Evolutionary conservation across 2,888 invertebrate species (phyloP).

Genomic region (Physocephala rufipes): DNA sequence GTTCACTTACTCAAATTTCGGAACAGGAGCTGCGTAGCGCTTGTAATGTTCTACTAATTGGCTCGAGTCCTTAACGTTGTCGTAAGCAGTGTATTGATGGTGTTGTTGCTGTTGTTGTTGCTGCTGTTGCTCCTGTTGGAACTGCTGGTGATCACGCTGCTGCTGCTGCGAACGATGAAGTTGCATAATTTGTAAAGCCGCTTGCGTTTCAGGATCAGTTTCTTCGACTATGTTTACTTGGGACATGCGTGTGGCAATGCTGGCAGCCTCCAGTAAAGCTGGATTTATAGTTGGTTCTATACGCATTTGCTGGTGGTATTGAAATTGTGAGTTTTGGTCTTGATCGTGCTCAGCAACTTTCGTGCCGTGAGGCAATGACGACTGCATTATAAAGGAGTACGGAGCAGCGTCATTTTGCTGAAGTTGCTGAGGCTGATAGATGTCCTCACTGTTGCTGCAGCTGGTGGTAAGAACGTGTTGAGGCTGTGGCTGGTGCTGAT

Average conservation of each 20-base stretch:
- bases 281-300: constrained; percentile 61
- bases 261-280: constrained; percentile 63
- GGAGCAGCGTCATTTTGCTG: background rate
- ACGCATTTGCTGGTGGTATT: constrained; percentile 23
- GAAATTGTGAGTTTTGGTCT: constrained; percentile 45
- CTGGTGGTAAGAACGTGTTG: constrained; percentile 32
- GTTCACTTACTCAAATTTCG: constrained; percentile 62
- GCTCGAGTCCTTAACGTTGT: constrained; percentile 55
- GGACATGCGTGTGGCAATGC: constrained; percentile 56
- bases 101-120: constrained; percentile 35
- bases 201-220: constrained; percentile 51
- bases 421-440: constrained; percentile 30
- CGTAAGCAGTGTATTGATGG: constrained; percentile 52
- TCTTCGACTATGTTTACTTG: constrained; percentile 42
- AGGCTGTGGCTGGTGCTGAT: constrained; percentile 37
- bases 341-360: constrained; percentile 48
- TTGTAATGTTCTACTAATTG: constrained; percentile 59
- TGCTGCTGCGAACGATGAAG: constrained; percentile 48
- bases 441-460: constrained; percentile 33
- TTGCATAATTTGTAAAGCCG: constrained; percentile 56
- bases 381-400: constrained; percentile 19
- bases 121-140: constrained; percentile 14
- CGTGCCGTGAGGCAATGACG: constrained; percentile 49
- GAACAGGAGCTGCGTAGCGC: constrained; percentile 63
- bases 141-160: constrained; percentile 40